Evolutionary conservation across 2,113 vertebrate genomes (phyloP).

Genomic region (Silurus glanis): DNA sequence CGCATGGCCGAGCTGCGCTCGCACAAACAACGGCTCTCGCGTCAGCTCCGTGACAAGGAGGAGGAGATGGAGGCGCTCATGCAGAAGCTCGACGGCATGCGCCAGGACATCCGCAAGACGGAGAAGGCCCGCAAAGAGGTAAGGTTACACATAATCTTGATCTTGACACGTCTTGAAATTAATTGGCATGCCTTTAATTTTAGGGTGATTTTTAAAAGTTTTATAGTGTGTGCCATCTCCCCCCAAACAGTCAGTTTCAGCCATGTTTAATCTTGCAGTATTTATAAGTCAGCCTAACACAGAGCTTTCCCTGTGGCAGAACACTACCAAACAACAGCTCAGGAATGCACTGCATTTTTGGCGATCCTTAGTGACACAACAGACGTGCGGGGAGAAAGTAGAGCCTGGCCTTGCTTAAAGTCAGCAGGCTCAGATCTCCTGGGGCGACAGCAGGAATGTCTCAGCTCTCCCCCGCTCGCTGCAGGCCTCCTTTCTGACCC

Average conservation of each 20-base stretch:
- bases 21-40: constrained; percentile 87
- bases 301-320: constrained; percentile 3
- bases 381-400: constrained; percentile 14
- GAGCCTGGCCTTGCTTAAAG: constrained; percentile 28
- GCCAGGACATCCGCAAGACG: constrained; percentile 85
- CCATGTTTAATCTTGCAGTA: constrained; percentile 14
- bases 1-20: constrained; percentile 86
- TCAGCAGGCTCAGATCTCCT: constrained; percentile 45
- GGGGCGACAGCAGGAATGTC: constrained; percentile 53
- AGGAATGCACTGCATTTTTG: constrained; percentile 44
- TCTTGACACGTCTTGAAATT: too few species aligned
- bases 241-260: neutral
- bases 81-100: constrained; percentile 84
- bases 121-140: constrained; percentile 94
- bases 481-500: constrained; percentile 36
- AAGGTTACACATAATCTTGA: neutral
- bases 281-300: constrained; percentile 38
- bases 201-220: too few species aligned
- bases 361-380: constrained; percentile 46
- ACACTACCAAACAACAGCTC: constrained; percentile 29
- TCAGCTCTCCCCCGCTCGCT: constrained; percentile 37
- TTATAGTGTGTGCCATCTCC: neutral
- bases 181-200: neutral
- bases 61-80: constrained; percentile 86
- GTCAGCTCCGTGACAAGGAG: constrained; percentile 92